These are phyloP conservation scores for Liolophura sinensis DNA, from an alignment of 1,140 invertebrate genomes.

Conservation along the genomic window DNA sequence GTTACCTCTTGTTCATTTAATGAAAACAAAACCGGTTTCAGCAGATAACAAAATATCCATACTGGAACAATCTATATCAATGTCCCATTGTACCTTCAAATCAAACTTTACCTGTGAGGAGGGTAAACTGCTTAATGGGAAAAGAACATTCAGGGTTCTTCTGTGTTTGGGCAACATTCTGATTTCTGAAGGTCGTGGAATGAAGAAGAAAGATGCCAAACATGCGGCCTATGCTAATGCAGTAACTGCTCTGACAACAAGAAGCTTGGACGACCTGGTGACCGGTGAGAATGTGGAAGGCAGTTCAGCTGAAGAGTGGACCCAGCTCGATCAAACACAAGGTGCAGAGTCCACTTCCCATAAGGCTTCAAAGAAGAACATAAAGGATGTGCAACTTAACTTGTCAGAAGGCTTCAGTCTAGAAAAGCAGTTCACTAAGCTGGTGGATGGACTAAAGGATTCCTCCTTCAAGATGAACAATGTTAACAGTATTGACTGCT, in stretches of 20 bases:
- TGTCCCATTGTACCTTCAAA: constrained; percentile 26
- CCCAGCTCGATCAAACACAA: neutral
- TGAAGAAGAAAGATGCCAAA: constrained; percentile 21
- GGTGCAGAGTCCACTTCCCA: constrained; percentile 10
- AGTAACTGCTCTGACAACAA: constrained; percentile 21
- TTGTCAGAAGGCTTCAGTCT: no score
- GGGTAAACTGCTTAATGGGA: constrained; percentile 22
- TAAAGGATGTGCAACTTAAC: constrained; percentile 20
- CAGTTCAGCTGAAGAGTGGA: neutral
- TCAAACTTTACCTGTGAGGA: constrained; percentile 28
- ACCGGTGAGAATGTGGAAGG: constrained; percentile 25
- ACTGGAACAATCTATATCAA: constrained; percentile 29
- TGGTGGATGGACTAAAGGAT: constrained; percentile 16
- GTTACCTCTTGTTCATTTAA: no score
- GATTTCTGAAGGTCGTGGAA: no score
- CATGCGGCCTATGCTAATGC: constrained; percentile 28
- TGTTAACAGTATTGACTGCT: constrained; percentile 29
- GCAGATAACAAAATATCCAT: constrained; percentile 27
- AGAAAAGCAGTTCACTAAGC: no score
- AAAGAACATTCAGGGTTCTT: constrained; percentile 9
- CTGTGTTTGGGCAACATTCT: neutral
- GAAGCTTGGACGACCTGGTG: constrained; percentile 16
- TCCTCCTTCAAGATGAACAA: constrained; percentile 22
- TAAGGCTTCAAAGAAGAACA: constrained; percentile 6
- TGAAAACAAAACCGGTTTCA: no score